phyloP scores from a whole-genome alignment of 2,113 vertebrate species.

The Phalacrocorax pelagicus region DNA sequence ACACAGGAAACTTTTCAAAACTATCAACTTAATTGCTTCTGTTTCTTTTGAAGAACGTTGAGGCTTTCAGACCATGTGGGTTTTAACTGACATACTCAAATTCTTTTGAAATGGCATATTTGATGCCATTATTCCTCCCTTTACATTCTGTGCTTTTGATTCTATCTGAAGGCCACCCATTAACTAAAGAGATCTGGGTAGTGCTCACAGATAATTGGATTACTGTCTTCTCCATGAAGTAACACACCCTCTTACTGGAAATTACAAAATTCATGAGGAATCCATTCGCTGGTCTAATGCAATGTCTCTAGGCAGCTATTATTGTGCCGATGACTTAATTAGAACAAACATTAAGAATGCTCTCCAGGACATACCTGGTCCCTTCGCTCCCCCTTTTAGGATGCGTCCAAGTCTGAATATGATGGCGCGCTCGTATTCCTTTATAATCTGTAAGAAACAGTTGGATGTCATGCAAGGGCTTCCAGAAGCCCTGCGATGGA shows the following conservation, averaged over 20 bases:
- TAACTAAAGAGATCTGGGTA: background rate
- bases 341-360: background rate
- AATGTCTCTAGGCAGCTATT: background rate
- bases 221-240: background rate
- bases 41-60: background rate
- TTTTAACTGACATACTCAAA: background rate
- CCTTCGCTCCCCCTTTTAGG: constrained; percentile 90
- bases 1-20: background rate
- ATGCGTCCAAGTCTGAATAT: constrained; percentile 94
- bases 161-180: background rate
- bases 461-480: background rate
- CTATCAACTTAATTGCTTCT: background rate
- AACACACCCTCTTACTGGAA: background rate
- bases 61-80: background rate
- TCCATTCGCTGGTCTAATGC: background rate
- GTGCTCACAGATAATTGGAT: background rate
- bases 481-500: background rate
- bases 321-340: background rate
- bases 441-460: constrained; percentile 83
- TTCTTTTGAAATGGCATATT: background rate
- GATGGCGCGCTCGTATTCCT: constrained; percentile 94
- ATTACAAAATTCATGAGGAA: background rate
- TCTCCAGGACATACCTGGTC: constrained; percentile 82
- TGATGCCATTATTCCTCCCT: background rate
- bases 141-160: background rate